A percentile compares a stretch with the other conserved stretches of the same genome.
Conservation (phyloP, 2,113 vertebrate genomes). For the Gallinago paraguaiae region DNA sequence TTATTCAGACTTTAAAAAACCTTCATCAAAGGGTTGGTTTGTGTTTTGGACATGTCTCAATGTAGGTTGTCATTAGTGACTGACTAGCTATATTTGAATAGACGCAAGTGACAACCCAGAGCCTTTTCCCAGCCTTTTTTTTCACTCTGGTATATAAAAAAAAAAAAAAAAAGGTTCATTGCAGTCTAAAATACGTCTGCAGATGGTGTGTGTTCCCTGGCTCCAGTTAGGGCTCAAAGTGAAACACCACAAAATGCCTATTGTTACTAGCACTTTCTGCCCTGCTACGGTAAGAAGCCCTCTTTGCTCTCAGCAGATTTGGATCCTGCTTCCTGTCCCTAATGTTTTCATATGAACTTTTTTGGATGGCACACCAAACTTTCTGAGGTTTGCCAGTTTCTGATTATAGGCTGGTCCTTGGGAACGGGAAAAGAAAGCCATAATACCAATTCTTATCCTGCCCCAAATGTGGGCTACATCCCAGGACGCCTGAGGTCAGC, state of each 20-base stretch:
- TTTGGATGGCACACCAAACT: not conserved
- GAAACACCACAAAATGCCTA: constrained; percentile 39
- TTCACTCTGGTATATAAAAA: not conserved
- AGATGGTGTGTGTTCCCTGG: constrained; percentile 47
- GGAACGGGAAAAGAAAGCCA: not conserved
- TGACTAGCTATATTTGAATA: constrained; percentile 56
- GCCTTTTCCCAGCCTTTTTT: constrained; percentile 53
- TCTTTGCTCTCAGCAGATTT: constrained; percentile 3
- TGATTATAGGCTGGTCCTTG: constrained; percentile 46
- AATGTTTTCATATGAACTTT: not conserved
- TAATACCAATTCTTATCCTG: not conserved
- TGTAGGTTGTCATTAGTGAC: constrained; percentile 55
- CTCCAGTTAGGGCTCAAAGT: not conserved
- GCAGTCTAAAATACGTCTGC: constrained; percentile 36
- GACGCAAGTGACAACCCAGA: constrained; percentile 32
- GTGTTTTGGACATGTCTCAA: constrained; percentile 44
- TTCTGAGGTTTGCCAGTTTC: constrained; percentile 34
- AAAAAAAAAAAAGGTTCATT: not conserved
- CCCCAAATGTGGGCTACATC: not conserved
- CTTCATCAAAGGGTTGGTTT: constrained; percentile 37
- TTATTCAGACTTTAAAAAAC: constrained; percentile 40
- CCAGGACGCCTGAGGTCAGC: constrained; percentile 40
- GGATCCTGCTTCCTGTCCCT: not conserved
- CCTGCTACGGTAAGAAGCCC: not conserved
- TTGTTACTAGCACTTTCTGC: constrained; percentile 24